Evolutionary conservation across 2,888 invertebrate species (phyloP), one percentile per base, ranked within the genome.

Genomic region (Dione juno): DNA sequence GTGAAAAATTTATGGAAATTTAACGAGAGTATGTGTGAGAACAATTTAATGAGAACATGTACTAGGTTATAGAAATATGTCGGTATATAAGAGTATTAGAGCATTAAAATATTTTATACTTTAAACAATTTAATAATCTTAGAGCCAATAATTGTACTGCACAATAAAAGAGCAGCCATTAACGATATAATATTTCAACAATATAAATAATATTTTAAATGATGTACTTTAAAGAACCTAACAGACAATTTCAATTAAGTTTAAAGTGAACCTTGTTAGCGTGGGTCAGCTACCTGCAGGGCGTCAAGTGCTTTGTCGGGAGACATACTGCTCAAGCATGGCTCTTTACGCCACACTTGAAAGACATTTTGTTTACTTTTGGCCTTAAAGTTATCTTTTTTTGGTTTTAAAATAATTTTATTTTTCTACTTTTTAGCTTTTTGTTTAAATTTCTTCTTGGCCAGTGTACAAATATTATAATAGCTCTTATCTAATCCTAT

Each of bases 231-330:
- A 3, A 28, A 28, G 28, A 45, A 45, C 35, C 19, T 61, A 35
- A 61, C 35, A 61, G 43, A 45, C 45, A n/a, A n/a, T 45, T 61
- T 61, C 61, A 61, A 45, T 57, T 45, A 66, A 52, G 52, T 64
- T 58, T 64, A 48, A 37, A 40, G 14, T 50, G 43, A 69, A 35
- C 54, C 77, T 77, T 72, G 77, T 77, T 77, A 78, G 74, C 69
- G 65, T 63, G 67, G 75, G 72, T 75, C 76, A 74, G 75, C 74
- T 78, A 77, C 77, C 73, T 76, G 77, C 71, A 54, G 48, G 71
- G 72, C 52, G 69, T 76, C 75, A 72, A 77, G 78, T 76, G 76
- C 59, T 67, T 58, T 37, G 65, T 69, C 57, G 70, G 63, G 73
- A 70, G 69, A 67, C 66, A 65, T 65, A 64, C 40, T 71, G 71